Base-by-base conservation (phyloP, 2,113 vertebrate genomes). In the Seriola dumerili region DNA sequence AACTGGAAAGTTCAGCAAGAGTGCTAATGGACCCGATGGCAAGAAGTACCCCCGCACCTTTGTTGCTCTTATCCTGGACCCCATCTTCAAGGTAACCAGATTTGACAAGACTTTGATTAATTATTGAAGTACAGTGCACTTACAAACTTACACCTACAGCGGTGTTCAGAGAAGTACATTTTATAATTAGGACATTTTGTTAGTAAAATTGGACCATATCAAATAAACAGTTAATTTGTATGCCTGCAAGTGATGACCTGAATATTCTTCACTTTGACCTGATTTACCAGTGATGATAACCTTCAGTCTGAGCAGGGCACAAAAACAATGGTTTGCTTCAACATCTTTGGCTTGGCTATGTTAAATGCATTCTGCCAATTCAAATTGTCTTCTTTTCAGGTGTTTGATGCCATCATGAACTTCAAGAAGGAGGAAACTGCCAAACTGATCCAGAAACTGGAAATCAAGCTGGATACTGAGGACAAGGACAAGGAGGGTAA, bases 401-500 rank as follows among this genome's bases (percentile, higher is more conserved):
- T 99, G 16, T 99, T 99, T 0, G 95, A 96, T 5, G 97, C 97
- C 1, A 98, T 99, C 95, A 98, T 99, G 97, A 96, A 96, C 83
- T 99, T 99, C 90, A 97, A 94, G 84, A 98, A 98, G 0, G 97
- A 99, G 1, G 97, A 99, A 72, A 95, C 96, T 0, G 96, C 96
- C 1, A 99, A 98, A 81, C 88, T 99, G 75, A 95, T 99, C 0
- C 90, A 97, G 38, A 99, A 99, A 67, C 90, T 99, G 67, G 97
- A 98, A 40, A 97, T 99, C 84, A 99, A 98, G 87, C 80, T 99
- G 90, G 97, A 99, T 77, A 72, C 66, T 0, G 98, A 99, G 3
- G 98, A 99, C 78, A 98, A 96, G 72, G 96, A 97, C 17, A 99
- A 99, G 67, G 97, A 99, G 78, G 97, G 97, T 50, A 99, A 99